Conservation (phyloP, 2,888 invertebrate species). For the Thalpophila matura region DNA sequence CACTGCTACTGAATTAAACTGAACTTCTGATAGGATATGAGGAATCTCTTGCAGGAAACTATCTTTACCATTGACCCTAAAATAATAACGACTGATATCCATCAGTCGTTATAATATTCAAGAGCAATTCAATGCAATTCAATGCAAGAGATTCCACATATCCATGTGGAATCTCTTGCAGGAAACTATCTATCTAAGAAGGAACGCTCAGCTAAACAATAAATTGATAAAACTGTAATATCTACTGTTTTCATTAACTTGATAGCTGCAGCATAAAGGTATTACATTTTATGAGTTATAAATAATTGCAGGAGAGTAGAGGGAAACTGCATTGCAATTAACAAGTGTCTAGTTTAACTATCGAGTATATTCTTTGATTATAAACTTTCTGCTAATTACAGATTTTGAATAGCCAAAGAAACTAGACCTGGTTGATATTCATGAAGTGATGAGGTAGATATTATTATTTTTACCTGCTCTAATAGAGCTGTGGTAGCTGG, state of each 20-base stretch:
- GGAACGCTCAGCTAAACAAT: neutral
- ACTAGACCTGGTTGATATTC: too few species aligned
- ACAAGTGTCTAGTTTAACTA: neutral
- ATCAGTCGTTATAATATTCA: too few species aligned
- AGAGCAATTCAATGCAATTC: too few species aligned
- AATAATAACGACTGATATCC: too few species aligned
- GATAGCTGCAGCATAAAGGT: neutral
- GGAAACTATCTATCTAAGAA: neutral
- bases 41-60: too few species aligned
- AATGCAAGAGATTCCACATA: too few species aligned
- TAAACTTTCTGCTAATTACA: slow-evolving; percentile 18
- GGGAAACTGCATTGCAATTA: neutral
- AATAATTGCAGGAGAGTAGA: neutral
- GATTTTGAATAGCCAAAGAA: slow-evolving; percentile 3
- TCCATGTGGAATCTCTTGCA: neutral
- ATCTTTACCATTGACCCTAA: too few species aligned
- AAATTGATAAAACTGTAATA: neutral
- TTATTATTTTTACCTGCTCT: too few species aligned
- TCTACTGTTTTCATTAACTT: neutral
- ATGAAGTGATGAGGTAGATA: too few species aligned
- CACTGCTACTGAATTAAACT: too few species aligned
- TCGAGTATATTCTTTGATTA: slow-evolving; percentile 9
- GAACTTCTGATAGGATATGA: too few species aligned
- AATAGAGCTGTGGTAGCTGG: too few species aligned
- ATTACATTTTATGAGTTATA: slow-evolving; percentile 7